Evolutionary conservation across 2,113 vertebrate genomes (phyloP), one percentile per base, ranked within the genome.

Genomic region (Labeo rohita): DNA sequence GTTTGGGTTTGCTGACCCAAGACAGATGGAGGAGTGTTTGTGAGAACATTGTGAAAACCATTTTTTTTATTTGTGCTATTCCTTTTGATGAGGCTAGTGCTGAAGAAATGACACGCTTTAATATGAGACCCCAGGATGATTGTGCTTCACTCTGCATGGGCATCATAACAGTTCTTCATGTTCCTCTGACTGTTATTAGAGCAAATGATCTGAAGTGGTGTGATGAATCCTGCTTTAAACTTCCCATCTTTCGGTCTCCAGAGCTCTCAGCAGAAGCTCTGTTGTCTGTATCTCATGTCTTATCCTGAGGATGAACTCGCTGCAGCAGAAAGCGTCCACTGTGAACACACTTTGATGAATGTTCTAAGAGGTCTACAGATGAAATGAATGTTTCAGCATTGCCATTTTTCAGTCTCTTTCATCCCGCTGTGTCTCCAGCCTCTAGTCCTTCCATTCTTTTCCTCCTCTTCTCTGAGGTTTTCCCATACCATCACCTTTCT

Each of bases 291-390:
- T 36, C 66, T 70, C 66, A 39, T 70, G 15, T 39, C 66, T 39
- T 70, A 70, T 70, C 66, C 34, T 18, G 34, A 39, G 34, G 66
- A 39, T 70, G 34, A 70, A 39, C 66, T 70, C 15, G 6, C 15
- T 8, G 16, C 15, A 7, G 66, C 66, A 70, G 28, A 70, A 70
- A 70, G 34, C 34, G 13, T 39, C 6, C 66, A 39, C 34, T 36
- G 66, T 70, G 34, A 70, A 70, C 66, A 70, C 66, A 39, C 66
- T 70, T 70, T 39, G 66, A 70, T 70, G 66, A 39, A 39, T 70
- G 34, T 39, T 68, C 34, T 70, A 70, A 70, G 34, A 70, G 66
- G 34, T 39, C 66, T 70, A 70, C 28, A 70, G 66, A 70, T 70
- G 7, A 70, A 70, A 70, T 39, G 6, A 70, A 70, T 70, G 66